phyloP scores from a whole-genome alignment of 1,140 invertebrate species.

The Stegodyphus mimosarum region DNA sequence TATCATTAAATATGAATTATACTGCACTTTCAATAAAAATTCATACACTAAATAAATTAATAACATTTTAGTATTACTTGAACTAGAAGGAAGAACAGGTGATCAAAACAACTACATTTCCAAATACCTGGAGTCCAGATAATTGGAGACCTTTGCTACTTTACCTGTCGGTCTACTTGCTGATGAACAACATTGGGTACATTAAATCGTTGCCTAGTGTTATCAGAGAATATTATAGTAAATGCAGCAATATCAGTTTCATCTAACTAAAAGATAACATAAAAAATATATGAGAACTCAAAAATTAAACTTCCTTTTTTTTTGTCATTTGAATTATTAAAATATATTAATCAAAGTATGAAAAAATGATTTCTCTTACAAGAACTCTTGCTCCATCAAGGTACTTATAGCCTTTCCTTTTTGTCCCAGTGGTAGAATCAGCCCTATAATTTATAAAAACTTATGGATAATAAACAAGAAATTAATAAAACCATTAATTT shows the following conservation, averaged over 20 bases:
- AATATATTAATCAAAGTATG: background rate
- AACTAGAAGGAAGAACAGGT: too few relatives aligned
- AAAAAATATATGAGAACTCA: background rate
- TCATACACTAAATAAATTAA: too few relatives aligned
- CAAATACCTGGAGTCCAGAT: background rate
- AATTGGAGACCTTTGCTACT: background rate
- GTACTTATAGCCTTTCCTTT: slow-evolving; percentile 76
- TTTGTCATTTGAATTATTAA: background rate
- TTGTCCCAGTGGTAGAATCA: slow-evolving; percentile 73
- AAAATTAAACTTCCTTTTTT: background rate
- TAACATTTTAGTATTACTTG: too few relatives aligned
- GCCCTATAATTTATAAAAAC: slow-evolving; percentile 67
- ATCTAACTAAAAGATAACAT: slow-evolving; percentile 64
- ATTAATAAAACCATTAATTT: too few relatives aligned
- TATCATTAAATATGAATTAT: too few relatives aligned
- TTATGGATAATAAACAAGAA: background rate
- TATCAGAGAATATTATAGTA: slow-evolving; percentile 74
- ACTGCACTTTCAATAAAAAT: too few relatives aligned
- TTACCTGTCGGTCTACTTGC: slow-evolving; percentile 70
- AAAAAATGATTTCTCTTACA: slow-evolving; percentile 63
- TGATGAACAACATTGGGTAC: slow-evolving; percentile 68
- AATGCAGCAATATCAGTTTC: slow-evolving; percentile 71
- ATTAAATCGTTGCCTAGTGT: slow-evolving; percentile 72
- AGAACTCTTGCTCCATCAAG: slow-evolving; percentile 74
- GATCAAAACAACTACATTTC: too few relatives aligned